Evolutionary conservation across 2,888 invertebrate species (phyloP), one percentile per base, ranked within the genome.

Genomic region (Stenodema calcarata): DNA sequence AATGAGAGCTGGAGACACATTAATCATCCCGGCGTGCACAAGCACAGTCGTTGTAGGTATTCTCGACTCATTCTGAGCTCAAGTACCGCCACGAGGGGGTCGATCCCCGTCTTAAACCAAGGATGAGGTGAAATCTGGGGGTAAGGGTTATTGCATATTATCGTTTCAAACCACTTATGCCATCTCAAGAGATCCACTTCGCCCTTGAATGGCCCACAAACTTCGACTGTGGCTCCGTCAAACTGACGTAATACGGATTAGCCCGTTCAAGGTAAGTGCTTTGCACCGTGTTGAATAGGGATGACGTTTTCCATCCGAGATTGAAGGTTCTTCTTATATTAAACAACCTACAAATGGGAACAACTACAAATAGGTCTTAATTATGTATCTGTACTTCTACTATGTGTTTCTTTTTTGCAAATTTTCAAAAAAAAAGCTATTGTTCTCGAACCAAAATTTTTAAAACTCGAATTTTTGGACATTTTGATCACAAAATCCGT

Each of bases 1-100:
- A 86, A 86, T 86, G 86, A 86, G 86, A 87, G 70, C 44, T 42
- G 70, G 83, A 83, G 83, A 83, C 70, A 69, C 73, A 83, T 83
- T 83, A 83, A 83, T 83, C 83, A 83, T 83, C 73, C 70, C 18
- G 23, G 42, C 78, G 78, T 78, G 44, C 78, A 78, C 23, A 23
- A 78, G 41, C 35, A 75, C 75, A 75, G 18, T 18, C 75, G 41
- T 75, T 81, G 62, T 23, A 54, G 54, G 81, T 81, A 44, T 7
- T 70, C 41, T 23, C 44, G 78, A 62, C 62, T 62, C 62, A n/a
- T 30, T 73, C 73, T 4, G 14, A 16, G n/a, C 78, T 78, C 78
- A 35, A 78, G 41, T 78, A 3, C 78, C 44, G 44, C 23, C 41
- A 7, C 44, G 35, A 35, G 35, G 18, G 78, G 41, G 78, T 23